Evolutionary conservation across 2,797 vertebrate genomes (phyloP), one percentile per base, ranked within the genome.

Genomic region (Melanogrammus aeglefinus): DNA sequence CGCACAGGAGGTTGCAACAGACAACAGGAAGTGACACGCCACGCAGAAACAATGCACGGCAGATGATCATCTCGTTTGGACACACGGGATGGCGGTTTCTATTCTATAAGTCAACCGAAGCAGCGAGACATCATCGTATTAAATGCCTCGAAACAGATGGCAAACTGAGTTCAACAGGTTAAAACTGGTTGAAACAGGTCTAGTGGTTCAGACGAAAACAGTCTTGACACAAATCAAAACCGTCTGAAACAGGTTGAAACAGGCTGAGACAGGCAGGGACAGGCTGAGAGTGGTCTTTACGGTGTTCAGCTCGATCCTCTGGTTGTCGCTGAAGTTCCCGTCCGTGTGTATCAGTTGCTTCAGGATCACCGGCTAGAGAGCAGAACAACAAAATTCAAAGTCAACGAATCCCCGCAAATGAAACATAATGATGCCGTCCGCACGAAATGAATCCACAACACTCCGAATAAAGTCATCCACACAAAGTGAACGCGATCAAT

Each of bases 271-370:
- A 7, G 51, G 18, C 7, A 16, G 51, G 7, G 10, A 24, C 57
- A 9, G 12, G 27, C 73, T 24, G 39, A 38, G 3, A 18, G 1
- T 9, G 12, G 2, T 78, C 88, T 92, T 92, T 90, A 98, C 97
- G 82, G 96, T 95, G 87, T 99, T 99, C 13, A 99, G 90, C 74
- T 98, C 97, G 78, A 97, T 95, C 90, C 92, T 97, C 91, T 99
- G 97, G 36, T 93, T 93, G 82, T 97, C 95, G 0, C 87, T 93
- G 89, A 99, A 97, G 89, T 97, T 95, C 27, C 95, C 96, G 0
- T 99, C 97, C 0, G 81, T 90, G 80, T 96, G 92, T 83, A 93
- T 96, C 81, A 99, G 90, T 80, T 97, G 96, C 87, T 98, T 99
- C 76, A 99, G 86, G 81, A 98, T 97, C 6, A 99, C 95, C 57